These are phyloP conservation scores for Spilosoma lubricipeda DNA, from an alignment of 2,888 invertebrate species.

Conservation along the genomic window DNA sequence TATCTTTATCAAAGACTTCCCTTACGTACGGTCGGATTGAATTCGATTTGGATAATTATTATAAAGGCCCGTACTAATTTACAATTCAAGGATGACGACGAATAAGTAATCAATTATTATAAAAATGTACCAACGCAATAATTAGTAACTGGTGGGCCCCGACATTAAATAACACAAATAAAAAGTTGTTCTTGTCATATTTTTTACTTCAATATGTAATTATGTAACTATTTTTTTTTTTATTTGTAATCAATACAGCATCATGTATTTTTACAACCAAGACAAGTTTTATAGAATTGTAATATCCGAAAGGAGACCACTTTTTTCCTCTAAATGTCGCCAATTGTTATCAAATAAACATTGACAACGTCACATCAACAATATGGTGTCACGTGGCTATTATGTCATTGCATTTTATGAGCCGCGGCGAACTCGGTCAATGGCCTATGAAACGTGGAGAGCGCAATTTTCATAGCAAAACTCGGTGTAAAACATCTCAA, in stretches of 20 bases:
- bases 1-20: conserved; percentile 75
- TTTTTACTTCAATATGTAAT: conserved; percentile 32
- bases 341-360: conserved; percentile 38
- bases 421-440: conserved; percentile 59
- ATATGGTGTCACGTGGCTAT: conserved; percentile 48
- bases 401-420: conserved; percentile 62
- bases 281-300: conserved; percentile 11
- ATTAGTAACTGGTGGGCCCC: conserved; percentile 38
- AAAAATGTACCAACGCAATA: conserved; percentile 48
- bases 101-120: conserved; percentile 54
- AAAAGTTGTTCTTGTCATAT: conserved; percentile 46
- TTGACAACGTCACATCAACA: conserved; percentile 49
- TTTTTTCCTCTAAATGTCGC: conserved; percentile 25
- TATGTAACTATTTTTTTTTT: conserved; percentile 39
- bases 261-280: conserved; percentile 3
- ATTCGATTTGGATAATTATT: conserved; percentile 68
- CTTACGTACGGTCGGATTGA: conserved; percentile 64
- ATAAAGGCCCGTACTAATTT: conserved; percentile 58
- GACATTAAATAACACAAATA: conserved; percentile 50
- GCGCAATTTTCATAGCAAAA: conserved; percentile 54
- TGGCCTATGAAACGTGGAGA: conserved; percentile 59
- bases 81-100: conserved; percentile 58
- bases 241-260: conserved; percentile 27
- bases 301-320: conserved; percentile 17
- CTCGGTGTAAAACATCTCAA: conserved; percentile 48